A percentile compares a stretch with the other conserved stretches of the same genome.
Evolutionary conservation across 2,797 vertebrate species (phyloP).

Genomic region (Lates japonicus): DNA sequence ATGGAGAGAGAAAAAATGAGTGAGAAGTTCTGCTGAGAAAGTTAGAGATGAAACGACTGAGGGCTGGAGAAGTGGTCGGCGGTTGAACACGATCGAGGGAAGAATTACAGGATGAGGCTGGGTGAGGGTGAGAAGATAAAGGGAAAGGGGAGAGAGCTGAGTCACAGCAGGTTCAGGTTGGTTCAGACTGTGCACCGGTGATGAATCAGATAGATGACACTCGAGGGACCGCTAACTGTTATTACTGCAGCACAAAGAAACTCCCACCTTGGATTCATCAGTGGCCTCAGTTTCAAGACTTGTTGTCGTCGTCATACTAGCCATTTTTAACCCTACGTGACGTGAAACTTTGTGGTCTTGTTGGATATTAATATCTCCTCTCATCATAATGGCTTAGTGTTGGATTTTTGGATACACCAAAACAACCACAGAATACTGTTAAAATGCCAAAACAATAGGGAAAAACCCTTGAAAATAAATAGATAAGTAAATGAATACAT

Average conservation of each 20-base stretch:
- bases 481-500: too few species aligned
- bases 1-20: not conserved
- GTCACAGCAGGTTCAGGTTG: conserved; percentile 36
- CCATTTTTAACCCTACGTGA: too few species aligned
- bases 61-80: not conserved
- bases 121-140: not conserved
- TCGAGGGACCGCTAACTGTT: conserved; percentile 40
- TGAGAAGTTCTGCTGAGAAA: not conserved
- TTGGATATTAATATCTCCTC: too few species aligned
- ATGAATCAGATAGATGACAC: conserved; percentile 69
- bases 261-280: not conserved
- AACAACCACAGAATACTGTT: not conserved
- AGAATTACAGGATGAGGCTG: not conserved
- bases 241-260: conserved; percentile 27
- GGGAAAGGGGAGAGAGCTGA: not conserved
- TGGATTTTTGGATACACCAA: too few species aligned
- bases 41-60: conserved; percentile 13
- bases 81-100: not conserved
- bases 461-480: not conserved
- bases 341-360: too few species aligned
- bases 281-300: not conserved
- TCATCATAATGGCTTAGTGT: too few species aligned
- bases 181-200: conserved; percentile 51
- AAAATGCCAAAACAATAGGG: not conserved
- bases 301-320: not conserved